Evolutionary conservation across 2,113 vertebrate genomes (phyloP).

Genomic region (Notothenia rossii): DNA sequence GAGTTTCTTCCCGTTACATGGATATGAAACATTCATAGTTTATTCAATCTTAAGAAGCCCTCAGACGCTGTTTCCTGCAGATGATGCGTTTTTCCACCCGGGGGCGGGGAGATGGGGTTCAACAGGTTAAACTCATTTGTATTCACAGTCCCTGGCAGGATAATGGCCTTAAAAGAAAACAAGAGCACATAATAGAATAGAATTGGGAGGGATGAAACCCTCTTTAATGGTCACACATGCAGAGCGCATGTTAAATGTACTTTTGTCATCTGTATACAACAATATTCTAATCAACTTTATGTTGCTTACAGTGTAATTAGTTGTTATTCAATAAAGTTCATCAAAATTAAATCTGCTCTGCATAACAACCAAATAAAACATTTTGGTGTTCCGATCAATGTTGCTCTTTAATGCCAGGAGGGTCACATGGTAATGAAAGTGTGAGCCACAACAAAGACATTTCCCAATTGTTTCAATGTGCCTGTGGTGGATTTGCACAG

Average conservation of each 20-base stretch:
- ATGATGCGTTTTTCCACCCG: no score
- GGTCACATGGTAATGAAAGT: not conserved
- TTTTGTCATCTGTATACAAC: not conserved
- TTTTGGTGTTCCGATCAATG: not conserved
- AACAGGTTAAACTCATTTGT: no score
- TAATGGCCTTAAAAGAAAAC: no score
- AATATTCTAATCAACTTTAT: not conserved
- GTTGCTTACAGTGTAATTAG: not conserved
- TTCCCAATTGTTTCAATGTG: not conserved
- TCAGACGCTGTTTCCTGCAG: no score
- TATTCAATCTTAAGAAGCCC: no score
- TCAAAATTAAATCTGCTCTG: not conserved
- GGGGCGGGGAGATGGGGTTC: no score
- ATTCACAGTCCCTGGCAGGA: no score
- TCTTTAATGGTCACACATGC: no score
- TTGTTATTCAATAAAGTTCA: not conserved
- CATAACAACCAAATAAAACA: not conserved
- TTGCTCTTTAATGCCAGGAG: not conserved
- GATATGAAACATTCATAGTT: no score
- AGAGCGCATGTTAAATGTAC: not conserved
- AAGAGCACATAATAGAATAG: no score
- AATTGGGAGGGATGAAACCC: no score
- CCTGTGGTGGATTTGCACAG: not conserved
- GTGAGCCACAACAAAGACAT: not conserved
- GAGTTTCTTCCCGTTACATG: no score